phyloP scores from a whole-genome alignment of 2,113 vertebrate species.

The Dunckerocampus dactyliophorus region DNA sequence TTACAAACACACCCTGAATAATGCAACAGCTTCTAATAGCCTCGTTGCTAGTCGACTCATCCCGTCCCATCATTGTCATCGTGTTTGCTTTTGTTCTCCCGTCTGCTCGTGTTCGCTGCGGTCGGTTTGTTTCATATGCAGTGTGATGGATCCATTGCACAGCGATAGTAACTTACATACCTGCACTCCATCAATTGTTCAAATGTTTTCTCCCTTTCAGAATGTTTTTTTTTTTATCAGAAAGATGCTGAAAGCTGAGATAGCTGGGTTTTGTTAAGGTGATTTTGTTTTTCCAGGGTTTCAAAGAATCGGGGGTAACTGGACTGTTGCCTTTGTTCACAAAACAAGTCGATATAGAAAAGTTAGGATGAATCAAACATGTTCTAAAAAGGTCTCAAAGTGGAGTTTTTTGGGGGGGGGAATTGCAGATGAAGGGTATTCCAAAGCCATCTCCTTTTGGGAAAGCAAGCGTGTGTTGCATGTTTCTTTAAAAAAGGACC shows the following conservation, averaged over 20 bases:
- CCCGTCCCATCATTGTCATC: constrained; percentile 18
- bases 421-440: no score
- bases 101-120: not conserved
- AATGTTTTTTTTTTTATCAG: not conserved
- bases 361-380: no score
- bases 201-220: not conserved
- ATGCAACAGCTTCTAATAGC: constrained; percentile 54
- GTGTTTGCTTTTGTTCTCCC: constrained; percentile 11
- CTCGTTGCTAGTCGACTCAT: constrained; percentile 33
- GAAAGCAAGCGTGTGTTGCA: no score
- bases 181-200: not conserved
- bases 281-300: not conserved
- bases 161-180: constrained; percentile 3
- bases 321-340: no score
- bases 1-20: constrained; percentile 61
- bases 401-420: no score
- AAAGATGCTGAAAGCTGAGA: not conserved
- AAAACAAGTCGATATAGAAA: no score
- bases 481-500: no score
- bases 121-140: constrained; percentile 6
- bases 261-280: not conserved
- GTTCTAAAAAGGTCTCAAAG: no score
- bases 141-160: constrained; percentile 10
- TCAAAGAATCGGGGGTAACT: no score
- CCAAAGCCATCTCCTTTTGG: no score